Percentiles rank a stretch among this genome's conserved stretches.
These are phyloP conservation scores for Pandion haliaetus DNA, from an alignment of 2,113 vertebrate genomes.

Conservation along the genomic window DNA sequence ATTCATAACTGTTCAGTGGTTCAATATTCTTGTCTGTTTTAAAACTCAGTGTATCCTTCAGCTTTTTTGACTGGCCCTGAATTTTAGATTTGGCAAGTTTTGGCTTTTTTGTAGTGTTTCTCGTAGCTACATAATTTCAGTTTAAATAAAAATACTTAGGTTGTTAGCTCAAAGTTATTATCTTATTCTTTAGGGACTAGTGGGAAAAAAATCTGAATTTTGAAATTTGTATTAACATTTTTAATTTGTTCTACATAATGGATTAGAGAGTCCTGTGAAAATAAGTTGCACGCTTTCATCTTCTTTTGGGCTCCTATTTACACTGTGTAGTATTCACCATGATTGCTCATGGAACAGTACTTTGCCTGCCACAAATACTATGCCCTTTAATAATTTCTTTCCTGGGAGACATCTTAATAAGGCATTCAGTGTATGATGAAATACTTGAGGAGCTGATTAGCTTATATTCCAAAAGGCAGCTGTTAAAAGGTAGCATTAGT, in stretches of 20 bases:
- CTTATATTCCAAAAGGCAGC: not conserved
- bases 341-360: not conserved
- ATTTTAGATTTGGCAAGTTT: not conserved
- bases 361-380: not conserved
- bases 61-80: not conserved
- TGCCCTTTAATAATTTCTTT: not conserved
- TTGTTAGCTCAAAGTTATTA: not conserved
- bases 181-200: not conserved
- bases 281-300: not conserved
- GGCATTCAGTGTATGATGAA: not conserved
- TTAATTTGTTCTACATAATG: not conserved
- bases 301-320: not conserved
- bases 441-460: not conserved
- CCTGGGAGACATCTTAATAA: not conserved
- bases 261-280: not conserved
- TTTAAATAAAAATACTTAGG: not conserved
- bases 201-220: not conserved
- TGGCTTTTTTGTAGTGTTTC: not conserved
- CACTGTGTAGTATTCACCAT: not conserved
- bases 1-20: not conserved
- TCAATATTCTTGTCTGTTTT: not conserved
- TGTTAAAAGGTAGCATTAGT: not conserved
- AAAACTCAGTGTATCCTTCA: not conserved
- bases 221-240: not conserved
- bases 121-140: not conserved